Base-by-base conservation (phyloP, 2,888 invertebrate genomes). In the Drosophila emarginata region DNA sequence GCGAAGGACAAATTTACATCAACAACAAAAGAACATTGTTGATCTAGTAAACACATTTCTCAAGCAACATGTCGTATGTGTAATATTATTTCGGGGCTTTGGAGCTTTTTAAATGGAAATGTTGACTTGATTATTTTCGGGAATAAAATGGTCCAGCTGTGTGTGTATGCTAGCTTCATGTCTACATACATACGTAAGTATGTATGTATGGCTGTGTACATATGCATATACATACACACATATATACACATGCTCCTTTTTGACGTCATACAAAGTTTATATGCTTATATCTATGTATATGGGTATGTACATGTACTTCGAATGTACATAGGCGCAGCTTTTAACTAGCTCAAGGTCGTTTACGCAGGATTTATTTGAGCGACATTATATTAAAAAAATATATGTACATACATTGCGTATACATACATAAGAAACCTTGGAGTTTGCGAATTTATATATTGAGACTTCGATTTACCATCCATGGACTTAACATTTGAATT, bases 341-440 rank as follows among this genome's bases (percentile, higher is more conserved):
- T 61, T 79, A 79, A 82, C 60, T 82, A 77, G 79, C 70, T 79
- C 86, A 85, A 79, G 86, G 86, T 85, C 76, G 39, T 39, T 15
- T 45, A 59, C 37, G 57, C 37, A 37, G 57, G 21, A 39, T 57
- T 54, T 23, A 40, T 28, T 56, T 32, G 40, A 51, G 39, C 18
- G n/a, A 56, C 23, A 65, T 18, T 28, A 54, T 54, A 59, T 28
- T 15, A 56, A 28, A 26, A 56, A 28, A 26, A 39, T n/a, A 52
- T 59, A 45, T 59, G 66, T 7, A 71, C 67, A 64, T 37, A 62
- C 6, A 15, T 40, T 15, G 40, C n/a, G 15, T n/a, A 61, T 59
- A 71, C 66, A 72, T 51, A 63, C 57, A 52, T 28, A 52, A 21
- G 18, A 54, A 36, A 36, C 36, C 54, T 36, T 18, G 15, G 23